Evolutionary conservation across 2,113 vertebrate species (phyloP), one percentile per base, ranked within the genome.

Genomic region (Kryptolebias marmoratus): DNA sequence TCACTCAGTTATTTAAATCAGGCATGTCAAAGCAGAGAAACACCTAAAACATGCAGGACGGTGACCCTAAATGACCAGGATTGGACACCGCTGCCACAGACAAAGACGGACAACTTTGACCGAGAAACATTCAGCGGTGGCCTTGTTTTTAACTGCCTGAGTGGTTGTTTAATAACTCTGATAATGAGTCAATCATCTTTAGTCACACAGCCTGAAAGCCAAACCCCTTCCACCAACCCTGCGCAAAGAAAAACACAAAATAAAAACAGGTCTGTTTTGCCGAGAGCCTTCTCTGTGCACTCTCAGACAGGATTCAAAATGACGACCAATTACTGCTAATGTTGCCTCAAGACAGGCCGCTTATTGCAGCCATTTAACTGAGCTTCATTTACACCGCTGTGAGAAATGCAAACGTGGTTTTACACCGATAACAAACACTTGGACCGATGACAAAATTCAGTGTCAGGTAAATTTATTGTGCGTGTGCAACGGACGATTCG

Each of bases 261-360:
- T 22, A 59, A 68, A 67, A 74, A 73, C 61, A 52, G 45, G 77
- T 28, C 69, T 36, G 67, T 80, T 81, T 81, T 31, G 81, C 83
- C 73, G 6, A 11, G 15, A 84, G 86, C 80, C 42, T 18, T 78
- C 67, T 75, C 77, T 79, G 72, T 73, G 80, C 76, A 85, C 66
- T 74, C 80, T 81, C 76, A 77, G 74, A 80, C 67, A 30, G 61
- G 73, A 77, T 83, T 85, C 79, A 81, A 82, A 80, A 84, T 86
- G 83, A 80, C 73, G 16, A 45, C 50, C 79, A 83, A 87, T 88
- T 82, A 85, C 61, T 22, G 55, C 77, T 70, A 3, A 65, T 69
- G 28, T 8, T 22, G 83, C 80, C 80, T 66, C 3, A 27, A 68
- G 83, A 71, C 14, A 42, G 13, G 64, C 55, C 60, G 62, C 16